phyloP scores from a whole-genome alignment of 2,113 vertebrate species.

The Aplodontia rufa region DNA sequence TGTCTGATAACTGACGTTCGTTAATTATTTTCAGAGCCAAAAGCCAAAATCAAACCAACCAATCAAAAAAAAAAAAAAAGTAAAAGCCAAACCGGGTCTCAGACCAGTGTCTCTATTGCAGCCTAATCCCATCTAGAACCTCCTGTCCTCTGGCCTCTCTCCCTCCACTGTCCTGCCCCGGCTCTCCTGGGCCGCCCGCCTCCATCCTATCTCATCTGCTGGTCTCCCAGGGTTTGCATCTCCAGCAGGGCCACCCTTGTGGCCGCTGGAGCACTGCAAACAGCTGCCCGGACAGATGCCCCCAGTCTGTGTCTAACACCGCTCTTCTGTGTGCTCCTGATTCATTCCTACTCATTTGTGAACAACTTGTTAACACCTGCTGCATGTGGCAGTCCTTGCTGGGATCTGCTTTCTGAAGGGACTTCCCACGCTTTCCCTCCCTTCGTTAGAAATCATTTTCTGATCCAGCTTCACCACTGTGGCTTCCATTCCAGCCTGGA shows the following conservation, averaged over 20 bases:
- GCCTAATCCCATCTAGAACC: constrained; percentile 96
- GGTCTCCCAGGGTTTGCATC: constrained; percentile 72
- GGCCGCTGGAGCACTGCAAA: constrained; percentile 80
- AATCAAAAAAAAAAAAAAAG: constrained; percentile 48
- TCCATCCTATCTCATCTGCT: constrained; percentile 79
- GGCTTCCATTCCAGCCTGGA: constrained; percentile 46
- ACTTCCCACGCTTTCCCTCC: constrained; percentile 5
- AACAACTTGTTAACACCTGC: constrained; percentile 70
- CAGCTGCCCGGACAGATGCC: constrained; percentile 77
- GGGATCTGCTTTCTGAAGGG: constrained; percentile 62
- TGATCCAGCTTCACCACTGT: constrained; percentile 58
- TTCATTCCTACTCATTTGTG: constrained; percentile 62
- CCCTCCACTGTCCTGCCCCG: constrained; percentile 77
- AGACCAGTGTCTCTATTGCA: constrained; percentile 98
- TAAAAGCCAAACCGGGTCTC: constrained; percentile 75
- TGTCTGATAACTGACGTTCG: constrained; percentile 93
- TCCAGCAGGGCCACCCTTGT: constrained; percentile 77
- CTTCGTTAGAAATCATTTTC: constrained; percentile 13
- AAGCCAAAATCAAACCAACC: constrained; percentile 69
- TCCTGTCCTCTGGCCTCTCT: constrained; percentile 79
- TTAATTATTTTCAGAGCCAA: constrained; percentile 85
- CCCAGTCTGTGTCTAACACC: constrained; percentile 84
- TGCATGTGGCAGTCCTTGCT: constrained; percentile 85
- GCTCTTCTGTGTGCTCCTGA: constrained; percentile 81
- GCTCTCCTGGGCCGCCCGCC: background rate